phyloP scores from a whole-genome alignment of 2,113 vertebrate species.

The Melanerpes formicivorus region DNA sequence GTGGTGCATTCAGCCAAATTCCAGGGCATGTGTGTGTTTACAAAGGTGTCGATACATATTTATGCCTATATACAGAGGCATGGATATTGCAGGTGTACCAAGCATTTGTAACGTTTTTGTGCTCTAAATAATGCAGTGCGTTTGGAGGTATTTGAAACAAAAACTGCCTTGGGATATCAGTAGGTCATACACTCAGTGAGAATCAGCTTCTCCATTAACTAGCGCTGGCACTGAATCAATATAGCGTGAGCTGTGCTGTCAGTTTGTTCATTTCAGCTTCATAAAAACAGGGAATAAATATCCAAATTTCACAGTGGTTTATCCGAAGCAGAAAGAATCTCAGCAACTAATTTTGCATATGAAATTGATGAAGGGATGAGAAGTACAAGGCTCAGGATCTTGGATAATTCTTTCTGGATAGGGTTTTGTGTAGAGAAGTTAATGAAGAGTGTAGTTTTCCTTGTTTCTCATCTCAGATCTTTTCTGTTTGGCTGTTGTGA shows the following conservation, averaged over 20 bases:
- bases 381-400: background rate
- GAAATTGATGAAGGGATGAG: background rate
- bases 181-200: slow-evolving; percentile 37
- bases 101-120: background rate
- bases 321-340: background rate
- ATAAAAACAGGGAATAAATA: slow-evolving; percentile 14
- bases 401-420: accelerated
- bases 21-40: background rate
- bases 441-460: background rate
- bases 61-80: background rate
- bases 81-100: background rate
- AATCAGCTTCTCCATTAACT: slow-evolving; percentile 49
- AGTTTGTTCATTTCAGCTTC: slow-evolving; percentile 23
- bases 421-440: background rate
- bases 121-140: slow-evolving; percentile 52
- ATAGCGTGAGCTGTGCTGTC: slow-evolving; percentile 26
- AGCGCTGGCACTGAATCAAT: slow-evolving; percentile 46
- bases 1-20: background rate
- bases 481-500: background rate
- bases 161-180: slow-evolving; percentile 49
- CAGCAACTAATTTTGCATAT: background rate
- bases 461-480: background rate
- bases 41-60: background rate
- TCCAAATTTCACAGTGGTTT: slow-evolving; percentile 13
- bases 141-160: slow-evolving; percentile 55